phyloP scores from a whole-genome alignment of 1,140 invertebrate genomes.

The Bombus impatiens region DNA sequence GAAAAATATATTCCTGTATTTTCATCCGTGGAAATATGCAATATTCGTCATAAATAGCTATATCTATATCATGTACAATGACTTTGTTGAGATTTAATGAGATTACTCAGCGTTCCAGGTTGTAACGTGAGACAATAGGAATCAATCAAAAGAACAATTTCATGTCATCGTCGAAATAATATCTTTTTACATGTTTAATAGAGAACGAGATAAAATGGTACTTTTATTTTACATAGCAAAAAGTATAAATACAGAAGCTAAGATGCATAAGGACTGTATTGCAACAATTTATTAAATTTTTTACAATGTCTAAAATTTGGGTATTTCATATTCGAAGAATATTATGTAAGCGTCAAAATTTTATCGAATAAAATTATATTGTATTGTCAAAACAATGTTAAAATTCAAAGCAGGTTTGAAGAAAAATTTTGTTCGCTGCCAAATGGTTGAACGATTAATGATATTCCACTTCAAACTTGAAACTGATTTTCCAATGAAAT shows the following conservation, averaged over 20 bases:
- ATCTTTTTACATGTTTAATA: not conserved
- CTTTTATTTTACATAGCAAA: not conserved
- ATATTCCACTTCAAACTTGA: not conserved
- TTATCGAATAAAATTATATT: too few relatives aligned
- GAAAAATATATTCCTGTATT: not conserved
- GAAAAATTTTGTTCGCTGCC: not conserved
- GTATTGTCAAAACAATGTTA: too few relatives aligned
- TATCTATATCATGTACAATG: not conserved
- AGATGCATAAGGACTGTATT: too few relatives aligned
- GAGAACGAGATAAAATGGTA: not conserved
- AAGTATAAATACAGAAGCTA: too few relatives aligned
- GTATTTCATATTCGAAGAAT: too few relatives aligned
- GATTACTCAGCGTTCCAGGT: not conserved
- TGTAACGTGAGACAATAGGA: conserved; percentile 3
- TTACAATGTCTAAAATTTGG: too few relatives aligned
- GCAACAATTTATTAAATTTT: too few relatives aligned
- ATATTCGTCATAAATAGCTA: conserved; percentile 8
- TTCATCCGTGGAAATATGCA: not conserved
- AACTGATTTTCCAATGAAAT: not conserved
- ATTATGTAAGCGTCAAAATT: too few relatives aligned
- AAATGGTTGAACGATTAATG: not conserved
- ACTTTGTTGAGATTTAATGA: not conserved
- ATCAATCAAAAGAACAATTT: not conserved
- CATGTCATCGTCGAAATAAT: not conserved
- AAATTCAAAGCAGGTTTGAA: not conserved